Percentiles rank a stretch among this genome's conserved stretches.
Conservation (phyloP, 2,888 invertebrate species). For the Orthosia cruda region DNA sequence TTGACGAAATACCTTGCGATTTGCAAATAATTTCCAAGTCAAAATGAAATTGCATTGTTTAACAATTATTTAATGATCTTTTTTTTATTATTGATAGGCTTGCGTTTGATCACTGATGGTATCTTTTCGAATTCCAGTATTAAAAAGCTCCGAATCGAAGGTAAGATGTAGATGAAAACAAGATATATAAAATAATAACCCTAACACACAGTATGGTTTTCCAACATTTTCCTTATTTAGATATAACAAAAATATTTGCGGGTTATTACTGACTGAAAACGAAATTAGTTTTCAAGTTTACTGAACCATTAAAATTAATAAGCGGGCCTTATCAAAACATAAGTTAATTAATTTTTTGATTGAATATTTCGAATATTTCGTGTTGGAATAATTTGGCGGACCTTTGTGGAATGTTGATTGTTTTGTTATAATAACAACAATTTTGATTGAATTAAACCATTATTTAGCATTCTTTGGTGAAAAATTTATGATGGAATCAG, state of each 20-base stretch:
- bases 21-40: too few species aligned
- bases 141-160: background rate
- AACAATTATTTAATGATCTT: too few species aligned
- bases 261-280: conserved; percentile 47
- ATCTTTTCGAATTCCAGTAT: background rate
- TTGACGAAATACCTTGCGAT: background rate
- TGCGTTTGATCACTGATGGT: too few species aligned
- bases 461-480: too few species aligned
- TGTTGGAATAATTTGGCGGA: conserved; percentile 32
- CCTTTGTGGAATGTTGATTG: conserved; percentile 30
- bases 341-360: conserved; percentile 69
- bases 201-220: background rate
- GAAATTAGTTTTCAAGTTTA: conserved; percentile 67
- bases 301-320: conserved; percentile 68
- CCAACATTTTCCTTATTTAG: conserved; percentile 25
- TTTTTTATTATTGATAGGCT: too few species aligned
- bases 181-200: background rate
- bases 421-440: conserved; percentile 6
- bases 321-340: conserved; percentile 61
- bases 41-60: too few species aligned
- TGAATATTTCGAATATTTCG: conserved; percentile 59
- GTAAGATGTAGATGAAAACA: too few species aligned
- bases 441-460: background rate
- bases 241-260: conserved; percentile 50
- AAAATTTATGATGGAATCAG: too few species aligned